These are phyloP conservation scores for Chaenogobius annularis DNA, from an alignment of 2,113 vertebrate species.

Conservation along the genomic window DNA sequence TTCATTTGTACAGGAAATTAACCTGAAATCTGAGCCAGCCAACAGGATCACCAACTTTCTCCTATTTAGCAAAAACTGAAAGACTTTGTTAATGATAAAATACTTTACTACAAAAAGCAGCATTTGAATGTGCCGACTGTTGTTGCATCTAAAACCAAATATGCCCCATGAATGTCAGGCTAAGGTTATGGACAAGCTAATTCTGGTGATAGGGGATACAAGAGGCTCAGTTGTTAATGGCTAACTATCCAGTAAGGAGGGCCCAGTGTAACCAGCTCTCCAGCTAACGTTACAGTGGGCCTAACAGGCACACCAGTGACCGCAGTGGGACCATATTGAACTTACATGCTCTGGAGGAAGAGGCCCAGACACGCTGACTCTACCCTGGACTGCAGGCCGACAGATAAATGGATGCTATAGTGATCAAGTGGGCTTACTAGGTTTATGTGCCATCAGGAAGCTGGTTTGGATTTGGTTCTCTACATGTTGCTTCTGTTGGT, in stretches of 20 bases:
- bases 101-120: not conserved
- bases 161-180: not conserved
- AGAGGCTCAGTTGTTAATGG: constrained; percentile 3
- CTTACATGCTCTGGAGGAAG: not conserved
- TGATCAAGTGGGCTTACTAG: not conserved
- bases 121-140: not conserved
- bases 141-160: not conserved
- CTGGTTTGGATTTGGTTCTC: not conserved
- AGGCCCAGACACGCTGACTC: constrained; percentile 2
- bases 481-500: not conserved
- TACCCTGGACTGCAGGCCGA: not conserved
- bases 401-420: not conserved
- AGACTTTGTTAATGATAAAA: not conserved
- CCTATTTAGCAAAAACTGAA: not conserved
- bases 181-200: constrained; percentile 8
- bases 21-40: constrained; percentile 35
- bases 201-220: constrained; percentile 11
- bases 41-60: not conserved
- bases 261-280: not conserved
- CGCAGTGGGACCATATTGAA: not conserved
- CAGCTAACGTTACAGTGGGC: not conserved
- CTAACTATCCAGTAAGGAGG: not conserved
- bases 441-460: not conserved
- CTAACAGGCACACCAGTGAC: not conserved
- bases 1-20: constrained; percentile 41